Evolutionary conservation across 2,888 invertebrate genomes (phyloP).

Genomic region (Augiades crinisus): DNA sequence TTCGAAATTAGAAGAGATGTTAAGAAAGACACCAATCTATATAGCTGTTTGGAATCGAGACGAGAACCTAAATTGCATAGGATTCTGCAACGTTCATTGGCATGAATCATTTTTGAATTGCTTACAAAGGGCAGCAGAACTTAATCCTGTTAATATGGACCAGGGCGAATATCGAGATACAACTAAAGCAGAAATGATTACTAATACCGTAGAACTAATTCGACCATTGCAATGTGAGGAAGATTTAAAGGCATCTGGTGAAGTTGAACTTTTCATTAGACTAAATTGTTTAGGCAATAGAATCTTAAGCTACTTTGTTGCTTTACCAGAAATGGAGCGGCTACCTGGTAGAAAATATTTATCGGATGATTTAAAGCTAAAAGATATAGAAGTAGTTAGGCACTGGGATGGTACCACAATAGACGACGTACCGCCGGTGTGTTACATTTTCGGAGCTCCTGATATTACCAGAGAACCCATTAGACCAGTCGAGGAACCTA

Average conservation of each 20-base stretch:
- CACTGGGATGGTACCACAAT: conserved; percentile 73
- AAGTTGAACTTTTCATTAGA: conserved; percentile 64
- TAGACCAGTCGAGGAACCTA: conserved; percentile 49
- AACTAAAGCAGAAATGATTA: conserved; percentile 57
- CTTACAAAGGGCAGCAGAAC: conserved; percentile 51
- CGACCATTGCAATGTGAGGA: conserved; percentile 67
- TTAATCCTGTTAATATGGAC: conserved; percentile 67
- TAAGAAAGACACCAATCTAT: conserved; percentile 63
- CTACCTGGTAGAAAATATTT: conserved; percentile 70
- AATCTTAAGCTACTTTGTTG: conserved; percentile 60
- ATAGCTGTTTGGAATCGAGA: conserved; percentile 74
- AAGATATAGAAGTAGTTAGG: conserved; percentile 70
- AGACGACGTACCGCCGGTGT: conserved; percentile 63
- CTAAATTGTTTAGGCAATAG: conserved; percentile 66
- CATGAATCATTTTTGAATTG: conserved; percentile 64
- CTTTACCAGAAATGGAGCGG: conserved; percentile 72
- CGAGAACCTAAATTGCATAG: conserved; percentile 63
- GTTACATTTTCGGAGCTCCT: conserved; percentile 69
- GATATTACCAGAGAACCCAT: conserved; percentile 67
- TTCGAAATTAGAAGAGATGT: conserved; percentile 58
- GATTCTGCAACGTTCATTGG: conserved; percentile 64
- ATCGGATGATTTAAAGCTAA: conserved; percentile 61
- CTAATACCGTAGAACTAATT: conserved; percentile 62
- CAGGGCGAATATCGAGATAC: conserved; percentile 65
- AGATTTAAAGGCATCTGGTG: conserved; percentile 67